Base-by-base conservation (phyloP, 2,113 vertebrate genomes). In the Donacobius atricapilla region DNA sequence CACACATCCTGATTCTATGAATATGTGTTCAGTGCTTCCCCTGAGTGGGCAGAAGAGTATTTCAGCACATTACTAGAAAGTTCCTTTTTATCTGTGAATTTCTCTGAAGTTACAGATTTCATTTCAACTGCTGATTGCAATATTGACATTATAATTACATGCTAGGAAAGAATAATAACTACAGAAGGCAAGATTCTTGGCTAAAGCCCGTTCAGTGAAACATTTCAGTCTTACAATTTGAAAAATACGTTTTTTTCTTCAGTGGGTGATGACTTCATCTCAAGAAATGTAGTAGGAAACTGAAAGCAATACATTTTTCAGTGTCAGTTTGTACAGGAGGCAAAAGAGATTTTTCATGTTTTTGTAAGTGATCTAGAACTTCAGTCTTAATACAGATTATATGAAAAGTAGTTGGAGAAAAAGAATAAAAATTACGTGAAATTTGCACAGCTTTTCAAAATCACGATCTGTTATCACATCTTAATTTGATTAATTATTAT, bases 21-120 rank as follows among this genome's bases (percentile, higher is more conserved):
- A 90, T 94, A 42, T 7, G 3, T 45, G 60, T 83, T 87, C 56
- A 73, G 69, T 2, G 7, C 37, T 93, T 94, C 90, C 76, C 72
- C 64, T 69, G 48, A 92, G 70, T 64, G 80, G 72, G 94, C 57
- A 90, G 76, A 68, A 71, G 48, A 86, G 33, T 15, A 0, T 90
- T 93, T 94, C 69, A 84, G 64, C 88, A 75, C 25, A 30, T 68
- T 79, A 71, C 69, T 84, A 40, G 57, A 94, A 96, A 82, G 65
- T 86, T 94, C 65, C 33, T 90, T 95, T 93, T 73, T 86, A 60
- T 90, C 68, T 90, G 17, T 75, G 64, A 53, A 68, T 73, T 95
- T 76, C n/a, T 87, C 69, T 92, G 72, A 92, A 94, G 92, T 61
- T 87, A 53, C 61, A 92, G 88, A 83, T 93, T 88, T 78, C 45